Evolutionary conservation across 92 coral and sea anemone genomes (phyloP), one percentile per base, ranked within the genome.

Genomic region (Epizoanthus stellaris): DNA sequence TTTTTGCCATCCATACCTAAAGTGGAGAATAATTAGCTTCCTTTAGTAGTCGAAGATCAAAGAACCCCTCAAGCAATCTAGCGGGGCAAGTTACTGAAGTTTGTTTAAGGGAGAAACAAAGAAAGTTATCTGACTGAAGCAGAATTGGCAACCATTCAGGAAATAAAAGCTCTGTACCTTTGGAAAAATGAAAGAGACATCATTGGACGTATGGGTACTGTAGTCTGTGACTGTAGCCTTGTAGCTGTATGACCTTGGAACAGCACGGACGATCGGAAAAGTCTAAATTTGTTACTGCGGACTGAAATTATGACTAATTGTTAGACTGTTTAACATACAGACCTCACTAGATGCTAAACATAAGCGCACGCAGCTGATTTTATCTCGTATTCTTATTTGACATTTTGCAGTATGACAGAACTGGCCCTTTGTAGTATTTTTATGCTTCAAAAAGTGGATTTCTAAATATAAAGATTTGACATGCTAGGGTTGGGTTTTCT

Each of bases 21-120:
- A 52, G 56, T 52, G 56, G 12, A 52, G 2, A 9, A 52, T 52
- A 11, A 52, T 52, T 52, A 52, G 56, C 56, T 52, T 9, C 13
- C 56, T 43, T 63, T 19, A 39, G 12, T 62, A 63, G 70, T 61
- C 6, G 7, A 77, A 17, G 21, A 21, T 42, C 2, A 11, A 62
- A 14, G 56, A 36, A 12, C 11, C 56, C 10, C 56, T 52, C 56
- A 13, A 38, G 52, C 83, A 20, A 20, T 19, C 34, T 62, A 43
- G 59, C 39, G 39, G 64, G 39, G 61, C n/a, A 47, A 40, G 52
- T 45, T 79, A 70, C 65, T 79, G 70, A 63, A 79, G 57, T 79
- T 79, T 63, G 67, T 70, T 39, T 79, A 57, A 79, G 71, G 23
- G 40, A 17, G 72, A 79, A 63, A 62, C 60, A 79, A 79, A 76